phyloP scores from a whole-genome alignment of 1,140 invertebrate species.

The Bacillus rossius region DNA sequence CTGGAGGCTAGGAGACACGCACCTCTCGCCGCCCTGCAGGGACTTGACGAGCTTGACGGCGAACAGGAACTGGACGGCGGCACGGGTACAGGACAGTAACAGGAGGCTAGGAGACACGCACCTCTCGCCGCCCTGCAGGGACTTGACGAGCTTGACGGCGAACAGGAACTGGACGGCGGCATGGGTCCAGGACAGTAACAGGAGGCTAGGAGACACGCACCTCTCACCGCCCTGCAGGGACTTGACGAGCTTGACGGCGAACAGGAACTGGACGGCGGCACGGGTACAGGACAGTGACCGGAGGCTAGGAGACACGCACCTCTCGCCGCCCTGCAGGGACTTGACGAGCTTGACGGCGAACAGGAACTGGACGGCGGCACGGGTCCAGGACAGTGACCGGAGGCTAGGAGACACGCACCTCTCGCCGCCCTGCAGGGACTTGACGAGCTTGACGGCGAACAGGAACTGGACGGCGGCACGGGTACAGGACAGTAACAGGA shows the following conservation, averaged over 20 bases:
- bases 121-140: slow-evolving; percentile 56
- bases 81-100: too few species aligned
- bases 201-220: slow-evolving; percentile 30
- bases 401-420: slow-evolving; percentile 35
- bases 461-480: slow-evolving; percentile 90
- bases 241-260: slow-evolving; percentile 84
- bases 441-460: slow-evolving; percentile 85
- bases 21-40: slow-evolving; percentile 53
- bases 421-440: slow-evolving; percentile 59
- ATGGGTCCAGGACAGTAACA: too few species aligned
- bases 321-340: slow-evolving; percentile 56
- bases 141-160: slow-evolving; percentile 82
- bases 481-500: too few species aligned
- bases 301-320: slow-evolving; percentile 34
- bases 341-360: slow-evolving; percentile 88
- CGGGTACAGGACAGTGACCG: too few species aligned
- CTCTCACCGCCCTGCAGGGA: slow-evolving; percentile 57
- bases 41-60: slow-evolving; percentile 84
- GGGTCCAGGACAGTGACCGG: too few species aligned
- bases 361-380: slow-evolving; percentile 88
- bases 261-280: slow-evolving; percentile 90
- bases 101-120: slow-evolving; percentile 23
- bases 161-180: slow-evolving; percentile 91
- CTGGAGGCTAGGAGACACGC: slow-evolving; percentile 18
- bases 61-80: slow-evolving; percentile 90